These are phyloP conservation scores for Psittacula echo DNA, from an alignment of 2,797 vertebrate species.

Conservation along the genomic window DNA sequence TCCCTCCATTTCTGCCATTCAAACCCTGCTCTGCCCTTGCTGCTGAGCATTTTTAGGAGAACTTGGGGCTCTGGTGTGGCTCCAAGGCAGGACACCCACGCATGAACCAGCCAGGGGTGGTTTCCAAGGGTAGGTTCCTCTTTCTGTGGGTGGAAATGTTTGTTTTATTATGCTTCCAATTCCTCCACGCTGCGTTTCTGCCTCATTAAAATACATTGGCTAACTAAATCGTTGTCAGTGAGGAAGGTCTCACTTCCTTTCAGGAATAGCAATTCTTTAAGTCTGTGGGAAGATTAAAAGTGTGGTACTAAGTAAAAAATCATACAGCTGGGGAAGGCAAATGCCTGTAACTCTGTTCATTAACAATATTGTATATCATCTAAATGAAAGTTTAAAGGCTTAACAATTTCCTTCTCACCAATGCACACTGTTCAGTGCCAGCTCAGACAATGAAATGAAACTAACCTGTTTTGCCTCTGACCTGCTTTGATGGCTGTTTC, in stretches of 20 bases:
- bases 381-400: constrained; percentile 48
- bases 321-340: constrained; percentile 37
- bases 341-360: constrained; percentile 24
- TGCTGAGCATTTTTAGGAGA: neutral
- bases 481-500: constrained; percentile 38
- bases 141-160: constrained; percentile 47
- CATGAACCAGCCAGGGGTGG: neutral
- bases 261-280: constrained; percentile 35
- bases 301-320: constrained; percentile 37
- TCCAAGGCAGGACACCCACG: neutral
- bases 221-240: constrained; percentile 41
- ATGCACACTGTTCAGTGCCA: neutral
- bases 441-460: neutral
- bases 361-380: constrained; percentile 47
- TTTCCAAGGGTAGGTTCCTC: neutral
- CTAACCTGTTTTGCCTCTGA: constrained; percentile 30
- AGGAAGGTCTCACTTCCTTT: constrained; percentile 50
- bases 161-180: constrained; percentile 41
- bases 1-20: neutral
- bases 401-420: constrained; percentile 34
- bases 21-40: neutral
- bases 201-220: constrained; percentile 51
- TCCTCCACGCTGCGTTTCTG: neutral
- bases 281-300: constrained; percentile 66
- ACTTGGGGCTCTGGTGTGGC: neutral